These are phyloP conservation scores for Zonitis immaculata DNA, from an alignment of 2,888 invertebrate species.

Conservation along the genomic window DNA sequence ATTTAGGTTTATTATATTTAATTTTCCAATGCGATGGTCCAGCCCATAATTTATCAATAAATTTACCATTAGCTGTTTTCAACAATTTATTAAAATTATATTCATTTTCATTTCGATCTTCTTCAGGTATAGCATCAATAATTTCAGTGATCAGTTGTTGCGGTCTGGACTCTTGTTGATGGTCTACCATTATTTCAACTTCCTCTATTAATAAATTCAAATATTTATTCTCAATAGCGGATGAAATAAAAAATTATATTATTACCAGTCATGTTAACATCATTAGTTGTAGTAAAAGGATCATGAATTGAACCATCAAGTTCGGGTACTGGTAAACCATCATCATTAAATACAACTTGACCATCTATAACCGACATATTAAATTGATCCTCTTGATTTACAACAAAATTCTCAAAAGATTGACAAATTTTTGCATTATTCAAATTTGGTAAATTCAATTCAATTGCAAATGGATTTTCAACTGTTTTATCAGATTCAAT, in stretches of 20 bases:
- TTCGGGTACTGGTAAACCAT: slow-evolving; percentile 40
- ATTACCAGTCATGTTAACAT: slow-evolving; percentile 14
- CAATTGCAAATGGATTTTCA: slow-evolving; percentile 18
- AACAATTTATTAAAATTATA: slow-evolving; percentile 65
- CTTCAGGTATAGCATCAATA: slow-evolving; percentile 56
- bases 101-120: slow-evolving; percentile 53
- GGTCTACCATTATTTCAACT: slow-evolving; percentile 29
- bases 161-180: slow-evolving; percentile 40
- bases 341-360: slow-evolving; percentile 31
- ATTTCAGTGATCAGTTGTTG: slow-evolving; percentile 48
- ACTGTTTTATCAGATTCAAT: slow-evolving; percentile 23
- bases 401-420: slow-evolving; percentile 51
- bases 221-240: not conserved
- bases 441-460: not conserved
- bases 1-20: slow-evolving; percentile 41
- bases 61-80: slow-evolving; percentile 34
- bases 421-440: slow-evolving; percentile 51
- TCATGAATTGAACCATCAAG: slow-evolving; percentile 46
- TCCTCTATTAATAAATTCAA: not conserved
- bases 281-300: slow-evolving; percentile 42
- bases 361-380: slow-evolving; percentile 12
- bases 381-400: slow-evolving; percentile 22
- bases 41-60: slow-evolving; percentile 59
- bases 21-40: slow-evolving; percentile 82
- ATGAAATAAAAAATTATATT: not conserved